Evolutionary conservation across 2,113 vertebrate genomes (phyloP).

Genomic region (Calidris pygmaea): DNA sequence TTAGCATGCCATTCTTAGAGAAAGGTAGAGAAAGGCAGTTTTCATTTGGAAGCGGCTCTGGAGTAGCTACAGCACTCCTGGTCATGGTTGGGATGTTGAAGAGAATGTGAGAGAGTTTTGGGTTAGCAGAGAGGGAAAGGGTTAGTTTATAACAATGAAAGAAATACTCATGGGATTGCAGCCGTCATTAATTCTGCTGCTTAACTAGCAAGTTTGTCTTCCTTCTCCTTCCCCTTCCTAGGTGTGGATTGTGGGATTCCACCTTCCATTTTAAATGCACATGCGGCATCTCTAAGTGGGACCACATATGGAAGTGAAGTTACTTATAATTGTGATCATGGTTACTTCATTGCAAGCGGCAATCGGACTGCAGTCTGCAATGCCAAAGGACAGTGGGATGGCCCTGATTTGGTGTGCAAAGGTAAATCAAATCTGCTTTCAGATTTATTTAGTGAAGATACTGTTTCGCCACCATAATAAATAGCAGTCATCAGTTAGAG

Average conservation of each 20-base stretch:
- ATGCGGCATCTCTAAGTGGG: not conserved
- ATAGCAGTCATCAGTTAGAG: not conserved
- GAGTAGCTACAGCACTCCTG: not conserved
- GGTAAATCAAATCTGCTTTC: slow-evolving; percentile 27
- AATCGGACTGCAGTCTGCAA: slow-evolving; percentile 39
- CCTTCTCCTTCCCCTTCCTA: not conserved
- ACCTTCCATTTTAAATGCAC: slow-evolving; percentile 50
- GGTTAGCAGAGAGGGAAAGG: not conserved
- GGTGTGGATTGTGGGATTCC: slow-evolving; percentile 65
- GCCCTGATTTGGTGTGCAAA: slow-evolving; percentile 56
- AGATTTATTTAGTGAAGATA: not conserved
- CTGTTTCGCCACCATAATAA: not conserved
- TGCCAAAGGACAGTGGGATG: slow-evolving; percentile 55
- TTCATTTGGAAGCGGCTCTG: not conserved
- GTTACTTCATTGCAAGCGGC: slow-evolving; percentile 22
- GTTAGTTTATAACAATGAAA: not conserved
- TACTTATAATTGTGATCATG: slow-evolving; percentile 37
- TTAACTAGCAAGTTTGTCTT: not conserved
- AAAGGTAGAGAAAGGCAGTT: not conserved
- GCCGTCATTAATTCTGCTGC: not conserved
- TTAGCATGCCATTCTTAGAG: not conserved
- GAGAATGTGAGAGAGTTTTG: not conserved
- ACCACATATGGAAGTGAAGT: slow-evolving; percentile 53
- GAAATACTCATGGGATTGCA: not conserved
- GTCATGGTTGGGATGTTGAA: fast-evolving